Conservation (phyloP, 92 coral and sea anemone genomes). For the Siderastrea radians region DNA sequence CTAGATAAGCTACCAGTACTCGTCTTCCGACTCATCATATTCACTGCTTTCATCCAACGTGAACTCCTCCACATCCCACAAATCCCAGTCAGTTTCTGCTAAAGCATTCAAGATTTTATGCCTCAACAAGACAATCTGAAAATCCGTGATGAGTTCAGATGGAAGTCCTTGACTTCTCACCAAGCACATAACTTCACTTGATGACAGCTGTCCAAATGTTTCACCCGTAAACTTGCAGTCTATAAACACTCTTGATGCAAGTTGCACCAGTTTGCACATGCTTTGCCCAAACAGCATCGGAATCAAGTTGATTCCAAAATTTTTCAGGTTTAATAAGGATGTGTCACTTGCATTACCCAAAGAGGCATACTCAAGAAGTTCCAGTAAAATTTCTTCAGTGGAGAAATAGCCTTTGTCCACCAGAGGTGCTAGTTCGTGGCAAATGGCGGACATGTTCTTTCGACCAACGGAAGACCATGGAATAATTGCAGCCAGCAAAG, state of each 20-base stretch:
- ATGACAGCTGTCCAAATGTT: conserved; percentile 57
- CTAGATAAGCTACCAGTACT: conserved; percentile 70
- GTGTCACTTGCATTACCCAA: conserved; percentile 56
- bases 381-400: conserved; percentile 68
- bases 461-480: conserved; percentile 81
- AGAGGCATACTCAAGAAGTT: conserved; percentile 74
- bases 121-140: conserved; percentile 76
- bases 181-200: conserved; percentile 52
- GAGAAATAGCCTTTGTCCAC: conserved; percentile 81
- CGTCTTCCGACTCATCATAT: conserved; percentile 85
- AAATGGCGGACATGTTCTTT: conserved; percentile 30
- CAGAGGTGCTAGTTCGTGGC: conserved; percentile 62
- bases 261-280: conserved; percentile 71
- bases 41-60: conserved; percentile 80
- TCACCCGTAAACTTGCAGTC: conserved; percentile 37
- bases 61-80: conserved; percentile 81
- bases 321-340: conserved; percentile 57
- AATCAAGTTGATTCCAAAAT: conserved; percentile 58
- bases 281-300: conserved; percentile 73
- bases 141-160: conserved; percentile 67
- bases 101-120: conserved; percentile 73
- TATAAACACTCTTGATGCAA: conserved; percentile 73
- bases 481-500: conserved; percentile 77
- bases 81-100: conserved; percentile 83
- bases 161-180: conserved; percentile 73